A percentile compares a stretch with the other conserved stretches of the same genome.
These are phyloP conservation scores for Noctuana brunneofusca DNA, from an alignment of 2,888 invertebrate genomes.

Conservation along the genomic window DNA sequence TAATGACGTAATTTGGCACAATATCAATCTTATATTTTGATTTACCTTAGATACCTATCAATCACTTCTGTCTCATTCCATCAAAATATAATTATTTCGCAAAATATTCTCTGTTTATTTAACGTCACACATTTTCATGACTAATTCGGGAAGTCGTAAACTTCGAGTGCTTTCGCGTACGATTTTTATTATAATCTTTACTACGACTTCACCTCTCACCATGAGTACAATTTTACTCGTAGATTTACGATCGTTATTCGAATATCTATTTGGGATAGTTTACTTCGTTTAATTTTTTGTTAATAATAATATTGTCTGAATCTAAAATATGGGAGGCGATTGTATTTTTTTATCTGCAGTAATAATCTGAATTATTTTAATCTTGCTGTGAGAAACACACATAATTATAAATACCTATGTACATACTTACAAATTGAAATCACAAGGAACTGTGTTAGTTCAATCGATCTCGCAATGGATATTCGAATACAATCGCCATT, in stretches of 20 bases:
- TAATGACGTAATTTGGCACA: constrained; percentile 37
- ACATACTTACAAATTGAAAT: neutral
- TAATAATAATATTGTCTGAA: neutral
- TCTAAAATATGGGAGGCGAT: too few species aligned
- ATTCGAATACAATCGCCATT: constrained; percentile 16
- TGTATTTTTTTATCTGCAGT: too few species aligned
- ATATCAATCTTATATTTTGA: constrained; percentile 31
- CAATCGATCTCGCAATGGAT: constrained; percentile 25
- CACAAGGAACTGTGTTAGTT: constrained; percentile 6
- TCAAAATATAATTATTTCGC: constrained; percentile 35
- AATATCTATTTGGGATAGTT: constrained; percentile 20
- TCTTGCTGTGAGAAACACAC: neutral
- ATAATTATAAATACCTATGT: neutral
- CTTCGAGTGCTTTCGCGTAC: constrained; percentile 37
- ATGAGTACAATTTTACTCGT: constrained; percentile 33
- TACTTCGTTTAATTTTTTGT: constrained; percentile 7
- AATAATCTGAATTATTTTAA: neutral
- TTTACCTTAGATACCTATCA: constrained; percentile 30
- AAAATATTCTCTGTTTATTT: constrained; percentile 26
- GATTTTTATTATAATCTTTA: constrained; percentile 40
- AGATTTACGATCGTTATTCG: constrained; percentile 25
- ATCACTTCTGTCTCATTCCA: constrained; percentile 26
- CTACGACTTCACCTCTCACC: constrained; percentile 34
- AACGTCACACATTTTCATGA: constrained; percentile 12
- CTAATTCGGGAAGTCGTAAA: constrained; percentile 39